Base-by-base conservation (phyloP, 2,113 vertebrate species). In the Psilopsiagon aurifrons region DNA sequence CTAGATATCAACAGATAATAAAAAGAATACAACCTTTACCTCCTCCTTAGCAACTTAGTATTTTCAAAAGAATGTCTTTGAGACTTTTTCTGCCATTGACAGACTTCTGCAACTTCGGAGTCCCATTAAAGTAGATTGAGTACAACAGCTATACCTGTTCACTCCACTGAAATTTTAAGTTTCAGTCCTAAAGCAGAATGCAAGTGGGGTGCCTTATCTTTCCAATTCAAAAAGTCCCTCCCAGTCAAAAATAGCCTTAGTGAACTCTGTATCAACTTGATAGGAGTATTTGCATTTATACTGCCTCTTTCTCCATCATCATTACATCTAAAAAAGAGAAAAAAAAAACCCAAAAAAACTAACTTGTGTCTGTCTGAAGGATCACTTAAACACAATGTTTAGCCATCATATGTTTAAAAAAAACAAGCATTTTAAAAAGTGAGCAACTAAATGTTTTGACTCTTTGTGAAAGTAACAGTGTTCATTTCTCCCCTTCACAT, bases 131-230 rank as follows among this genome's bases (percentile, higher is more conserved):
- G 67, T 68, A 91, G 94, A 93, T 82, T 71, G 43, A 52, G 44
- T 20, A 73, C 47, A 86, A 87, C 66, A 81, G 55, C 51, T 86
- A 59, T 13, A 78, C 14, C 33, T 37, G 27, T 54, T 94, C 73
- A 79, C 64, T 92, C 51, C 55, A 60, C 73, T 71, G 43, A 68
- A 94, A 71, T 96, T 97, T 93, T 59, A 83, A 92, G 83, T 92
- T 57, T 52, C 57, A 49, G n/a, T 84, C 46, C 77, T 94, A 92
- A 92, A 95, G 49, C 28, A 67, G 55, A 88, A 33, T 68, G 52
- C 73, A 90, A 90, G 76, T 55, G 19, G 77, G 66, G 51, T 82
- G 57, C 74, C 73, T 90, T 90, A 83, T 80, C 88, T 64, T 84
- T 31, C 41, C 55, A 80, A 44, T 74, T 92, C 83, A 87, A 14